Conservation (phyloP, 2,113 vertebrate genomes). For the Chroicocephalus ridibundus region DNA sequence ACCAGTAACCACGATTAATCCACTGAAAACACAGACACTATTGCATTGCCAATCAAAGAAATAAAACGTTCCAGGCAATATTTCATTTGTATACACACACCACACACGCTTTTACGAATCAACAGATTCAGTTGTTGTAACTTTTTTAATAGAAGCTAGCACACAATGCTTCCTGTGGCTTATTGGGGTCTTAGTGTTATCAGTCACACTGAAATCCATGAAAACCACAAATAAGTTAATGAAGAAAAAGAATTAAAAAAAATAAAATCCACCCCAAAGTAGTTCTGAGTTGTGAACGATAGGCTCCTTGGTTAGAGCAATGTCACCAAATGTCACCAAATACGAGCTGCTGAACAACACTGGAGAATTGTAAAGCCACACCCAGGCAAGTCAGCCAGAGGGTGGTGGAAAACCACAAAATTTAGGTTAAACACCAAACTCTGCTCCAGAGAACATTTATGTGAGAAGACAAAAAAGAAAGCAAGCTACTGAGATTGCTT, state of each 20-base stretch:
- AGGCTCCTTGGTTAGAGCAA: not conserved
- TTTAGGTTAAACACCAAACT: not conserved
- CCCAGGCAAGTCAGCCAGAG: not conserved
- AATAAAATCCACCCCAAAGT: not conserved
- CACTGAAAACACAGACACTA: constrained; percentile 37
- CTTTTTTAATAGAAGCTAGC: not conserved
- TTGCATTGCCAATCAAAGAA: not conserved
- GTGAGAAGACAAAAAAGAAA: not conserved
- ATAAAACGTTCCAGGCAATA: not conserved
- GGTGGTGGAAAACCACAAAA: constrained; percentile 10
- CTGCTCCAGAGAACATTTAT: not conserved
- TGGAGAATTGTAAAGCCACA: not conserved
- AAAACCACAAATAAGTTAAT: not conserved
- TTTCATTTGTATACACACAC: not conserved
- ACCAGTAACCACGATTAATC: constrained; percentile 26
- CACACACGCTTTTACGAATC: not conserved
- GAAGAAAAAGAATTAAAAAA: not conserved
- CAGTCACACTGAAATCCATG: not conserved
- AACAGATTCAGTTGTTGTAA: not conserved
- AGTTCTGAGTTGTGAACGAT: not conserved
- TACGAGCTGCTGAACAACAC: not conserved
- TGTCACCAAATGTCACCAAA: not conserved
- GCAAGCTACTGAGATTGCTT: not conserved
- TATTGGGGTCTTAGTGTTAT: not conserved
- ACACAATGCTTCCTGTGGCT: not conserved